Evolutionary conservation across 2,797 vertebrate species (phyloP).

Genomic region (Arnoldichthys spilopterus): DNA sequence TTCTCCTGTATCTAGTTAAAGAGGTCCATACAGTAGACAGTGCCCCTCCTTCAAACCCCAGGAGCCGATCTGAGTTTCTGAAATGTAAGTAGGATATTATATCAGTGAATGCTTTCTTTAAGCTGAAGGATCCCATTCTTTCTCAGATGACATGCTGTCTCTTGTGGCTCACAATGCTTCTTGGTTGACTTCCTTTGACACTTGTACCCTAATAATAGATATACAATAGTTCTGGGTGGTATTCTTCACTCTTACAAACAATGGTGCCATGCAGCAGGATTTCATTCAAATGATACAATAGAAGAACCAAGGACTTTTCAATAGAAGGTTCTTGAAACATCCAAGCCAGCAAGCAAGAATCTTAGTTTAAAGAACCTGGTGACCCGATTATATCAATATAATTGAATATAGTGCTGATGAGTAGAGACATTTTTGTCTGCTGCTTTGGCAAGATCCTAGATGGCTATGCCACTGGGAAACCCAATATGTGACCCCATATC

Average conservation of each 20-base stretch:
- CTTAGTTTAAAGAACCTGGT: neutral
- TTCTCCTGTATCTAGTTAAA: constrained; percentile 67
- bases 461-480: too few species aligned
- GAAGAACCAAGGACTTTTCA: neutral
- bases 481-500: neutral
- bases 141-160: constrained; percentile 11
- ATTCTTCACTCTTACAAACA: neutral
- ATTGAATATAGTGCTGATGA: neutral
- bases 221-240: neutral
- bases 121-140: neutral
- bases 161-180: constrained; percentile 5
- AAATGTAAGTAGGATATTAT: constrained; percentile 74
- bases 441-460: too few species aligned
- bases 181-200: neutral
- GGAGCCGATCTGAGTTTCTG: constrained; percentile 75
- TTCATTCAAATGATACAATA: neutral
- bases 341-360: neutral
- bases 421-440: neutral
- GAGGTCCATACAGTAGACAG: constrained; percentile 74
- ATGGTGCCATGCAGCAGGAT: neutral
- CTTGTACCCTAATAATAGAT: neutral
- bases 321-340: neutral
- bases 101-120: constrained; percentile 6
- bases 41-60: constrained; percentile 73
- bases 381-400: neutral